A percentile compares a stretch with the other conserved stretches of the same genome.
phyloP scores from a whole-genome alignment of 2,113 vertebrate species.

The Megalops atlanticus region DNA sequence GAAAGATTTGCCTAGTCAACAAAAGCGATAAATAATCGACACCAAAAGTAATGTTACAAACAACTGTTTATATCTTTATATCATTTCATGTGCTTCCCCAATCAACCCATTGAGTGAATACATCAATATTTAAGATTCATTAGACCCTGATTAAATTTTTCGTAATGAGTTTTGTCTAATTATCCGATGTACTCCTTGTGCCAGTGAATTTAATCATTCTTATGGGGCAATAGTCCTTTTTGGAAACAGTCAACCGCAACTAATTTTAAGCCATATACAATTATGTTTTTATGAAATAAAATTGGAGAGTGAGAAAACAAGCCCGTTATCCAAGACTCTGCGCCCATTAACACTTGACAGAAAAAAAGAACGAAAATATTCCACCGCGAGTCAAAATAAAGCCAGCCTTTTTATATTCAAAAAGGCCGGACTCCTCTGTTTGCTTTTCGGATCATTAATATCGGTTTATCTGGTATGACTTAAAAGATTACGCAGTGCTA shows the following conservation, averaged over 20 bases:
- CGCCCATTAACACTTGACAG: neutral
- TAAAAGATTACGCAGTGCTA: neutral
- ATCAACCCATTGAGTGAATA: slow-evolving; percentile 1
- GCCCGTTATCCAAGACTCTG: neutral
- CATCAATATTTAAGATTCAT: slow-evolving; percentile 9
- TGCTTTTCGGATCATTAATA: neutral
- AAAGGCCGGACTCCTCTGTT: neutral
- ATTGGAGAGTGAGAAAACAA: neutral
- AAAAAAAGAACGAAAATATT: neutral
- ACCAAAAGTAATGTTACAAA: neutral
- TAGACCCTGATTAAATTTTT: neutral
- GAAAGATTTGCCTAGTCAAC: neutral
- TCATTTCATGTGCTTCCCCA: neutral
- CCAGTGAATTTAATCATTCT: neutral
- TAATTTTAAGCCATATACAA: slow-evolving; percentile 9
- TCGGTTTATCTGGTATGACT: neutral
- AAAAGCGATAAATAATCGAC: neutral
- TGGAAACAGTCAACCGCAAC: neutral
- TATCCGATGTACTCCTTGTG: neutral
- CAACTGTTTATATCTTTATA: neutral
- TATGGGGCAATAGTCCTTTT: neutral
- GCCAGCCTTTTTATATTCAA: no score
- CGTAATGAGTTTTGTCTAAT: slow-evolving; percentile 1
- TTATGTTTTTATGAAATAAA: neutral
- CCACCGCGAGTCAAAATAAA: no score